phyloP scores from a whole-genome alignment of 1,140 invertebrate species.

The Nixonia krombeini region DNA sequence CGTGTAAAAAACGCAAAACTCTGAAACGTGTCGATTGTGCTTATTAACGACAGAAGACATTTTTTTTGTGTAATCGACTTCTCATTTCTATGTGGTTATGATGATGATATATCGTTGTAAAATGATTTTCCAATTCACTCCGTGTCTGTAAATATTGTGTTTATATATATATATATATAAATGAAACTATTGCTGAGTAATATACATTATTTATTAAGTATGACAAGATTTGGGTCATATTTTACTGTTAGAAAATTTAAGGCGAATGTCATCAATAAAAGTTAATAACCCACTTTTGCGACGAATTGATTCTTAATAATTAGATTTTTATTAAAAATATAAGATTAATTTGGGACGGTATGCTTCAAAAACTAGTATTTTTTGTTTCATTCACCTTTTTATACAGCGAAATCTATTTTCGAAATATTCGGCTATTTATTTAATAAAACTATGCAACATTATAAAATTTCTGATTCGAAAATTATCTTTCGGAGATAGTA shows the following conservation, averaged over 20 bases:
- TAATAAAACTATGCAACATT: no score
- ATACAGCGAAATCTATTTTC: no score
- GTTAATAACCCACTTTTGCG: slow-evolving; percentile 58
- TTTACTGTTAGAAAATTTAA: slow-evolving; percentile 66
- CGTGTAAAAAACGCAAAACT: slow-evolving; percentile 20
- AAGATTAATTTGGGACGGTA: background rate
- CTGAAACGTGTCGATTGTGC: slow-evolving; percentile 43
- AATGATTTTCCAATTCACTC: slow-evolving; percentile 62
- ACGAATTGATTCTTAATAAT: background rate
- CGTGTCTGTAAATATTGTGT: slow-evolving; percentile 71
- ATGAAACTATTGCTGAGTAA: slow-evolving; percentile 59
- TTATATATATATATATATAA: slow-evolving; percentile 67
- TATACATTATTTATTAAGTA: slow-evolving; percentile 69
- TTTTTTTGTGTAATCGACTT: slow-evolving; percentile 50
- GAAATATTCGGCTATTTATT: no score
- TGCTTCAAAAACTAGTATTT: no score
- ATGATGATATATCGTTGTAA: slow-evolving; percentile 50
- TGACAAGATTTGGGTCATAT: slow-evolving; percentile 64
- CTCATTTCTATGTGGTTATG: slow-evolving; percentile 37
- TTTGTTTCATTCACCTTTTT: no score
- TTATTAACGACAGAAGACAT: slow-evolving; percentile 59
- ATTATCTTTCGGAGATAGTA: no score
- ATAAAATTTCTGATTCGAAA: no score
- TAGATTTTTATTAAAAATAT: background rate
- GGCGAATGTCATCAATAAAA: slow-evolving; percentile 66